These are phyloP conservation scores for Deroplatys truncata DNA, from an alignment of 2,888 invertebrate genomes.

Conservation along the genomic window DNA sequence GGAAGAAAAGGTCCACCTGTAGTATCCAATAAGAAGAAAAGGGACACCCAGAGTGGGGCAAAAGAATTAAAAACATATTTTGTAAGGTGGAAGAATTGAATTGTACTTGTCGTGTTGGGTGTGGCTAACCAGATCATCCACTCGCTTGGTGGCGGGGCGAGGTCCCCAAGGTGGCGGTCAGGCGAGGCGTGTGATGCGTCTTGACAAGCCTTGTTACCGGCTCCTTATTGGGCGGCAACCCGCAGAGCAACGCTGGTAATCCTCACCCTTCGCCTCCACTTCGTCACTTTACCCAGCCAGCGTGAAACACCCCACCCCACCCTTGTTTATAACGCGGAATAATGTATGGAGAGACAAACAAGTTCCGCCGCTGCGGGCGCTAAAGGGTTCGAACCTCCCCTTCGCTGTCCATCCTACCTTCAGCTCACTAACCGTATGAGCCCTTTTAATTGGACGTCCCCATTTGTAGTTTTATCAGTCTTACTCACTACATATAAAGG, in stretches of 20 bases:
- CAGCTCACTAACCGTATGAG: background rate
- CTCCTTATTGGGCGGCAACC: slow-evolving; percentile 26
- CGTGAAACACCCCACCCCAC: slow-evolving; percentile 14
- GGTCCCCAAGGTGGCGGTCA: background rate
- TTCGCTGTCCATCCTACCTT: background rate
- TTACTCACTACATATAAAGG: too few species aligned
- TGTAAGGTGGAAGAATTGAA: background rate
- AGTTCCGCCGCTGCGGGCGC: background rate
- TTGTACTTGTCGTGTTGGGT: background rate
- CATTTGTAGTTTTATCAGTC: too few species aligned
- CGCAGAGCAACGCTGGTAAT: slow-evolving; percentile 20
- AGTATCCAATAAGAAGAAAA: background rate
- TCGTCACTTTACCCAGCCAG: slow-evolving; percentile 24
- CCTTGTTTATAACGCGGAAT: background rate
- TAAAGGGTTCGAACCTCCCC: background rate
- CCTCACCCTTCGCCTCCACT: slow-evolving; percentile 22
- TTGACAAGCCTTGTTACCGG: slow-evolving; percentile 28
- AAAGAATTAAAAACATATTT: background rate
- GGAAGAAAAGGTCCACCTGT: background rate
- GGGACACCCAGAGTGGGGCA: background rate
- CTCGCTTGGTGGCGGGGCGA: slow-evolving; percentile 19
- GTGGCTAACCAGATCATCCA: slow-evolving; percentile 23
- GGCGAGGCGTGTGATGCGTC: slow-evolving; percentile 12
- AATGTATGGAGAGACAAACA: background rate
- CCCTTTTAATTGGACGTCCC: background rate